phyloP scores from a whole-genome alignment of 2,888 invertebrate species.

The Neria commutata region DNA sequence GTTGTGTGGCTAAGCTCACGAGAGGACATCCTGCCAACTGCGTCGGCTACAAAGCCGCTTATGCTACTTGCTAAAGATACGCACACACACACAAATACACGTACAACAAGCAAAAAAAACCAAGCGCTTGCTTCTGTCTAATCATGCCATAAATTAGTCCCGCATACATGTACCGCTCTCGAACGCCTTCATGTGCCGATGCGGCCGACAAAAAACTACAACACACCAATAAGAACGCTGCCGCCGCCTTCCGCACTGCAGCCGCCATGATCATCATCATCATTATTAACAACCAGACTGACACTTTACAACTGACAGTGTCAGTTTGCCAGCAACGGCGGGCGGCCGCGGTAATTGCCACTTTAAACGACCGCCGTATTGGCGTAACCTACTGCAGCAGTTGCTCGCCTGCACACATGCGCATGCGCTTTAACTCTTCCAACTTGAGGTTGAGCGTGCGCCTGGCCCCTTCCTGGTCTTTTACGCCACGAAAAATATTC shows the following conservation, averaged over 20 bases:
- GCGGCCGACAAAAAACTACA: not conserved
- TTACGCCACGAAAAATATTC: not conserved
- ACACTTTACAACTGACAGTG: constrained; percentile 12
- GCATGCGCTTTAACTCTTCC: no score
- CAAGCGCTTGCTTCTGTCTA: constrained; percentile 8
- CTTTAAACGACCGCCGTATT: constrained; percentile 9
- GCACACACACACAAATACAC: not conserved
- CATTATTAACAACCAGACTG: constrained; percentile 3
- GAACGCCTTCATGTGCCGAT: constrained; percentile 4
- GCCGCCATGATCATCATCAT: not conserved
- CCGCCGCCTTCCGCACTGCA: no score
- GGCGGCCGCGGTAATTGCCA: constrained; percentile 7
- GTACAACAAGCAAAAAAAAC: not conserved
- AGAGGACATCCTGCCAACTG: no score
- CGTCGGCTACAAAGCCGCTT: no score
- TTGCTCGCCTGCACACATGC: not conserved
- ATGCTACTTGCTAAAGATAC: no score
- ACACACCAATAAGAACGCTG: no score
- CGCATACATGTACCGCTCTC: no score
- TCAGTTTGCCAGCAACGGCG: not conserved
- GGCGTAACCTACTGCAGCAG: not conserved
- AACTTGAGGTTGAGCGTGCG: no score
- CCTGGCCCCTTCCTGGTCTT: not conserved
- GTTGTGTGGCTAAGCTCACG: no score
- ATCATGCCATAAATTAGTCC: constrained; percentile 12